Conservation (phyloP, 2,797 vertebrate genomes). For the Aselliscus stoliczkanus region DNA sequence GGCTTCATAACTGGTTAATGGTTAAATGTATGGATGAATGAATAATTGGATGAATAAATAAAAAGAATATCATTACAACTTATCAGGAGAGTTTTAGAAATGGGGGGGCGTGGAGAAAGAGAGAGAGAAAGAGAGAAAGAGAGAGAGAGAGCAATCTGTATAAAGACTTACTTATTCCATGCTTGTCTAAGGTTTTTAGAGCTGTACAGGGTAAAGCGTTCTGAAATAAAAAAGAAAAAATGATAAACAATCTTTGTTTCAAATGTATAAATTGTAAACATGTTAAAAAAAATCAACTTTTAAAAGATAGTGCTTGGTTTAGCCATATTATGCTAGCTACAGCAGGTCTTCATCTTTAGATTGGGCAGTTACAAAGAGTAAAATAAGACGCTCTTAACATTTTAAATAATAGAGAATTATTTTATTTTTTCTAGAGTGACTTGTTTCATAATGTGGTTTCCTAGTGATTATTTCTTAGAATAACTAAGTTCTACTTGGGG, state of each 20-base stretch:
- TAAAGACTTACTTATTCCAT: constrained; percentile 95
- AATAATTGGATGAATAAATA: neutral
- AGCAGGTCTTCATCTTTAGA: neutral
- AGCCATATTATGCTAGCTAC: neutral
- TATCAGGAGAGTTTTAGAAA: neutral
- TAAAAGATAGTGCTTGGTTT: neutral
- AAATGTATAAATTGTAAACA: neutral
- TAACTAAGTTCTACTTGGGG: constrained; percentile 5
- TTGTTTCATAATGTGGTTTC: neutral
- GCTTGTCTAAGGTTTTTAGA: constrained; percentile 97
- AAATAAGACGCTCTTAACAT: neutral
- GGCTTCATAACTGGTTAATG: neutral
- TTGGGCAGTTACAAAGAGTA: neutral
- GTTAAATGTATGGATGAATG: neutral
- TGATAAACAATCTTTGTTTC: constrained; percentile 48
- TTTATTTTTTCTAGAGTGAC: neutral
- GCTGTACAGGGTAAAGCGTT: constrained; percentile 93
- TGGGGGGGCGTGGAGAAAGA: no score
- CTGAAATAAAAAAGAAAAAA: constrained; percentile 83
- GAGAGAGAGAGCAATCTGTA: neutral
- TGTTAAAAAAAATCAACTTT: neutral
- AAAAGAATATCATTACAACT: neutral
- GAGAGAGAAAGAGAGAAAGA: neutral
- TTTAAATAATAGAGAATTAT: neutral
- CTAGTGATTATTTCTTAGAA: constrained; percentile 9